Base-by-base conservation (phyloP, 2,888 invertebrate genomes). In the Dryobota labecula region DNA sequence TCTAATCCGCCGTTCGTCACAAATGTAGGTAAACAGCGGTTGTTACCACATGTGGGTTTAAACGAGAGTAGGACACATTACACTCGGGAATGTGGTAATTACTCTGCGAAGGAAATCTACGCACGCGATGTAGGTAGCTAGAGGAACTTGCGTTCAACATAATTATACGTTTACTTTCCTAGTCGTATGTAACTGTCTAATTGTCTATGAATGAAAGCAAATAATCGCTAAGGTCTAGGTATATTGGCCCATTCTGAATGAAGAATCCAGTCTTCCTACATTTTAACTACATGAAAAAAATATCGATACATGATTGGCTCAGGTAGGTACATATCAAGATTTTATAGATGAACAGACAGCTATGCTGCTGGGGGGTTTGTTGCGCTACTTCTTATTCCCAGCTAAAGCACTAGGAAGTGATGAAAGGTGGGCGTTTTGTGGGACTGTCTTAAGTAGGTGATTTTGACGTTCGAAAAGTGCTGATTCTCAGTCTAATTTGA, bases 21-120 rank as follows among this genome's bases (percentile, higher is more conserved):
- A n/a, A n/a, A n/a, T n/a, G n/a, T n/a, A n/a, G n/a, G n/a, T n/a
- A 33, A 33, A 33, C 2, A 33, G 33, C 33, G 33, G 2, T 33
- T 18, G 33, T 38, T 9, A 27, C 30, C 11, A 11, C 54, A 13
- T 45, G 51, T 76, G 65, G 54, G 60, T 49, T 45, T 33, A 20
- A 18, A 36, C 38, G 45, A 47, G 61, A 63, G 38, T 67, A 47
- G 67, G 73, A 67, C 51, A 73, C 54, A 36, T 49, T 49, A 45
- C 33, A 18, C 51, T 64, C 30, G 33, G 27, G 77, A 77, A 77
- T 77, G 63, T 68, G 54, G 51, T 77, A 77, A 68, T 77, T 77
- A 58, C 36, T 69, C n/a, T 18, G 38, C 61, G 74, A 74, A 65
- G 70, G 65, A 78, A 78, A 78, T 74, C 78, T 58, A 70, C 43